Percentiles rank a stretch among this genome's conserved stretches.
phyloP scores from a whole-genome alignment of 1,140 invertebrate genomes.

The Heliothis subflexa region DNA sequence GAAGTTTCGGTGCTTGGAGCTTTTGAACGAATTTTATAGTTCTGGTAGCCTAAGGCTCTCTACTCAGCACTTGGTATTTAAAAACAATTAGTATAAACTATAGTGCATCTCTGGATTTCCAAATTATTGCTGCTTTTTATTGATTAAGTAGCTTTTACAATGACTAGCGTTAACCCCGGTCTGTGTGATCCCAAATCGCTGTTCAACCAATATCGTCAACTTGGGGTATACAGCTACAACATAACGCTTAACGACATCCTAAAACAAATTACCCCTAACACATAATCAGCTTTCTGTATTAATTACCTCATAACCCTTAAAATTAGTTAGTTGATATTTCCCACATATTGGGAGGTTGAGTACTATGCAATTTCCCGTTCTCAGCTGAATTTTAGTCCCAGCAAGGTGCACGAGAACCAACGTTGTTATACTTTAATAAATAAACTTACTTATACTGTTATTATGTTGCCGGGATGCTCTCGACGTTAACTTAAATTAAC shows the following conservation, averaged over 20 bases:
- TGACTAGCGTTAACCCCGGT: no score
- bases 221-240: no score
- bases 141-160: no score
- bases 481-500: constrained; percentile 34
- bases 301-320: not conserved
- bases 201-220: no score
- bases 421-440: constrained; percentile 24
- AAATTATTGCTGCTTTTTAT: no score
- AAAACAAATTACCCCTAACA: not conserved
- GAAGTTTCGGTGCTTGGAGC: no score
- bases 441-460: constrained; percentile 33
- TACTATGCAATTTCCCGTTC: constrained; percentile 20
- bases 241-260: not conserved
- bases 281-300: constrained; percentile 4
- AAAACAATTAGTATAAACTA: no score
- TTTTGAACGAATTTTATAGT: no score
- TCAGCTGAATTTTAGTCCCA: constrained; percentile 6
- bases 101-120: no score
- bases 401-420: constrained; percentile 8
- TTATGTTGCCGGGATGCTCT: constrained; percentile 20
- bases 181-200: no score
- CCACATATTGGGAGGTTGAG: not conserved
- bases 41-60: no score
- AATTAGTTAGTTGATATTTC: not conserved
- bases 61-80: no score